phyloP scores from a whole-genome alignment of 2,888 invertebrate species.

The Acronicta leporina region DNA sequence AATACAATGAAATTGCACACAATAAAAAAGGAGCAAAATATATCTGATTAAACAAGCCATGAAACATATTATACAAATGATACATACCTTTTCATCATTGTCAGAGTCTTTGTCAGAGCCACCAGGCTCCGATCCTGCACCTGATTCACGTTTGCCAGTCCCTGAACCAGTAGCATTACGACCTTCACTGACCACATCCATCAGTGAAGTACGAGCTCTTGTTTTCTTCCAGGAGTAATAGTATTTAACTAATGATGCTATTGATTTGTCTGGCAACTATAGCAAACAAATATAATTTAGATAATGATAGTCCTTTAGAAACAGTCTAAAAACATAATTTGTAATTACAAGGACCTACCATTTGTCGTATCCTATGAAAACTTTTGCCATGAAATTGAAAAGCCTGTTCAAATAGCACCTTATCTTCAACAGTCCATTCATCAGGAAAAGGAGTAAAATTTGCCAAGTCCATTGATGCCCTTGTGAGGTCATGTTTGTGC shows the following conservation, averaged over 20 bases:
- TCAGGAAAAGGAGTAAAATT: constrained; percentile 99
- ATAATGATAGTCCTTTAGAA: constrained; percentile 6
- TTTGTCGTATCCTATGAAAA: constrained; percentile 98
- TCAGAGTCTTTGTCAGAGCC: constrained; percentile 96
- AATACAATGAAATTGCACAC: constrained; percentile 52
- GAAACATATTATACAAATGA: constrained; percentile 24
- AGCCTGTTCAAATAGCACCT: constrained; percentile 99
- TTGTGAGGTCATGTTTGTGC: constrained; percentile 98
- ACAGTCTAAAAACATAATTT: background rate
- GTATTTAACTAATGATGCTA: constrained; percentile 98
- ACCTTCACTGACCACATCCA: constrained; percentile 95
- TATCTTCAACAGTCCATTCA: constrained; percentile 99
- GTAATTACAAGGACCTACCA: constrained; percentile 90
- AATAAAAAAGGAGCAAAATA: constrained; percentile 62
- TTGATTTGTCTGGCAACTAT: constrained; percentile 98
- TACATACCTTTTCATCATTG: constrained; percentile 95
- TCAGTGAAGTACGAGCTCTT: constrained; percentile 96
- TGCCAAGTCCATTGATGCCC: constrained; percentile 97
- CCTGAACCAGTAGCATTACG: constrained; percentile 92
- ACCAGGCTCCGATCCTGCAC: constrained; percentile 93
- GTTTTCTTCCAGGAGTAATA: constrained; percentile 99
- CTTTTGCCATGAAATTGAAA: constrained; percentile 99
- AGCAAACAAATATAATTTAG: constrained; percentile 32
- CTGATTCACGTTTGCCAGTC: constrained; percentile 91
- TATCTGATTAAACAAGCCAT: constrained; percentile 53